A percentile compares a stretch with the other conserved stretches of the same genome.
These are phyloP conservation scores for Anabacerthia variegaticeps DNA, from an alignment of 2,797 vertebrate genomes.

Conservation along the genomic window DNA sequence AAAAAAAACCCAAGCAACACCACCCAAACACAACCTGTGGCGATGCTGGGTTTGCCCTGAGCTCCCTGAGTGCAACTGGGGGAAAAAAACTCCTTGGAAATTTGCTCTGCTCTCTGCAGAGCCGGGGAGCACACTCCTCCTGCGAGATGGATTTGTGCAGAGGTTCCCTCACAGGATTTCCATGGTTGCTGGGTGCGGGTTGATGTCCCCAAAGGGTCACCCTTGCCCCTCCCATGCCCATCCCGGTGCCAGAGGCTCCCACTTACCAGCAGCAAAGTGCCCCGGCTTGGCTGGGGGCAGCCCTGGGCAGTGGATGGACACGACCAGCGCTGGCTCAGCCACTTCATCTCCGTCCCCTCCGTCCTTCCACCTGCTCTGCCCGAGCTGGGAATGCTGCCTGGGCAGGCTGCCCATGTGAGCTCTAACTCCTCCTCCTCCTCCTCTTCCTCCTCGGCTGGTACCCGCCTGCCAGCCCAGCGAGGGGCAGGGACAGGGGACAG, in stretches of 20 bases:
- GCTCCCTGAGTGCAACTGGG: background rate
- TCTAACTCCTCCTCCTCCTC: constrained; percentile 16
- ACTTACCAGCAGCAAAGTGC: constrained; percentile 62
- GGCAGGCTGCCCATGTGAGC: background rate
- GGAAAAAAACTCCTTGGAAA: background rate
- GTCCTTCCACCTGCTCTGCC: constrained; percentile 4
- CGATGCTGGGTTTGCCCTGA: background rate
- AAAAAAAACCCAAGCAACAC: background rate
- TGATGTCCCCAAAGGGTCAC: background rate
- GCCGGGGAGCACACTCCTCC: background rate
- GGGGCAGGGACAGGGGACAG: background rate
- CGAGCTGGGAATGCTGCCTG: background rate
- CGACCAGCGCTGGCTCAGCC: constrained; percentile 33
- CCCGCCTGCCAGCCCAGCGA: background rate
- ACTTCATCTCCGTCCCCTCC: constrained; percentile 27
- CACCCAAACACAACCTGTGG: background rate
- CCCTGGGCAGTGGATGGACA: background rate
- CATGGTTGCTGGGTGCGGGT: rapidly evolving
- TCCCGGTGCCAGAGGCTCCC: background rate
- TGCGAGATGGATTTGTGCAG: rapidly evolving
- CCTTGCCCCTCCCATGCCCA: rapidly evolving
- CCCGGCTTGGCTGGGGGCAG: background rate
- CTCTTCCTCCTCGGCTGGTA: background rate
- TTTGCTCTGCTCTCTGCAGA: background rate
- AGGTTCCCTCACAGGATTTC: background rate